phyloP scores from a whole-genome alignment of 2,797 vertebrate genomes.

The Falco biarmicus region DNA sequence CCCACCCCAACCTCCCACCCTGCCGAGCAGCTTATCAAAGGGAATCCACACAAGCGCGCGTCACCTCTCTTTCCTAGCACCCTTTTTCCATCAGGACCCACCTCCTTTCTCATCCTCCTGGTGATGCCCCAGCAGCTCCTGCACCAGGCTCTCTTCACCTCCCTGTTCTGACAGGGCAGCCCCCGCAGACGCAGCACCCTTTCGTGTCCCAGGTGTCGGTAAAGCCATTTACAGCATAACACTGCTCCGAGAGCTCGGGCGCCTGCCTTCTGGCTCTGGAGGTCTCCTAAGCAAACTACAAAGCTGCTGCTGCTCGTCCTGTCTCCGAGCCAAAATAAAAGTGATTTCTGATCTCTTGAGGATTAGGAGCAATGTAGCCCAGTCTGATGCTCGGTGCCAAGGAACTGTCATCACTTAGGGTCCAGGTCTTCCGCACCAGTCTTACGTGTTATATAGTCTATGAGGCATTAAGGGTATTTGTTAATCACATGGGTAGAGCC shows the following conservation, averaged over 20 bases:
- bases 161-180: not conserved
- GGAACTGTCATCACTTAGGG: not conserved
- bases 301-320: not conserved
- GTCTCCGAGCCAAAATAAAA: not conserved
- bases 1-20: not conserved
- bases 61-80: not conserved
- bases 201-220: rapidly evolving
- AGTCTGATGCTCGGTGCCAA: not conserved
- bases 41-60: rapidly evolving
- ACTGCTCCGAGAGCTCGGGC: not conserved
- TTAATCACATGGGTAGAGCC: not conserved
- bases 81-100: not conserved
- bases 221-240: not conserved
- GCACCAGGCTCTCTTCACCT: not conserved
- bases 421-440: not conserved
- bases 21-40: not conserved
- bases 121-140: not conserved
- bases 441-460: not conserved
- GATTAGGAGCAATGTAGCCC: not conserved
- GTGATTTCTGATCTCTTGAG: not conserved
- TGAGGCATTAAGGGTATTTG: not conserved
- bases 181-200: rapidly evolving
- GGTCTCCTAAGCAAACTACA: not conserved
- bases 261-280: not conserved
- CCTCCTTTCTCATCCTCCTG: not conserved